These are phyloP conservation scores for Conopomorpha cramerella DNA, from an alignment of 1,140 invertebrate species.

Conservation along the genomic window DNA sequence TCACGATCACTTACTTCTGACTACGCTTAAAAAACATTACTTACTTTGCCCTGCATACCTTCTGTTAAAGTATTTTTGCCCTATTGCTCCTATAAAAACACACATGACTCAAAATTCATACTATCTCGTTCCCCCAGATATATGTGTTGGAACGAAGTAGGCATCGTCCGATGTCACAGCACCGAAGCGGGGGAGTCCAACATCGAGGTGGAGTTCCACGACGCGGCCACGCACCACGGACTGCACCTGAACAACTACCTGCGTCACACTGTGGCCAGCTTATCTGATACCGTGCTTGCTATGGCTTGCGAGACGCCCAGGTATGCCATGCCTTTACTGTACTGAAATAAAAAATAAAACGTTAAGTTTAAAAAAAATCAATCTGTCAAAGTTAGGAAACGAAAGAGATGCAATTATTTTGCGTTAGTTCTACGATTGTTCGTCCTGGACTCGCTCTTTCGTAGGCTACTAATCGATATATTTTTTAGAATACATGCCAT, in stretches of 20 bases:
- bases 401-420: not conserved
- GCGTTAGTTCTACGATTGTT: not conserved
- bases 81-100: too few species aligned
- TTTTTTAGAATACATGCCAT: too few species aligned
- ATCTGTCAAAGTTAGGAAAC: not conserved
- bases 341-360: not conserved
- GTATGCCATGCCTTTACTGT: constrained; percentile 12
- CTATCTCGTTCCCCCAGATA: too few species aligned
- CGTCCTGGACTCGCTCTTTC: not conserved
- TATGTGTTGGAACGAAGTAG: constrained; percentile 86
- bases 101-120: too few species aligned
- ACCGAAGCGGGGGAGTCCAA: constrained; percentile 70
- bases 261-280: constrained; percentile 77
- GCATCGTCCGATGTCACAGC: constrained; percentile 77
- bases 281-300: constrained; percentile 78
- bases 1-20: too few species aligned
- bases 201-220: constrained; percentile 96
- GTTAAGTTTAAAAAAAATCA: not conserved
- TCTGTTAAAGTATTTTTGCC: too few species aligned
- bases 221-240: constrained; percentile 85
- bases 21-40: too few species aligned
- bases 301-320: constrained; percentile 73
- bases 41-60: too few species aligned
- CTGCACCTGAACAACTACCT: constrained; percentile 86
- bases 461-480: too few species aligned